Conservation (phyloP, 2,888 invertebrate species). For the Poecilobothrus nobilitatus region DNA sequence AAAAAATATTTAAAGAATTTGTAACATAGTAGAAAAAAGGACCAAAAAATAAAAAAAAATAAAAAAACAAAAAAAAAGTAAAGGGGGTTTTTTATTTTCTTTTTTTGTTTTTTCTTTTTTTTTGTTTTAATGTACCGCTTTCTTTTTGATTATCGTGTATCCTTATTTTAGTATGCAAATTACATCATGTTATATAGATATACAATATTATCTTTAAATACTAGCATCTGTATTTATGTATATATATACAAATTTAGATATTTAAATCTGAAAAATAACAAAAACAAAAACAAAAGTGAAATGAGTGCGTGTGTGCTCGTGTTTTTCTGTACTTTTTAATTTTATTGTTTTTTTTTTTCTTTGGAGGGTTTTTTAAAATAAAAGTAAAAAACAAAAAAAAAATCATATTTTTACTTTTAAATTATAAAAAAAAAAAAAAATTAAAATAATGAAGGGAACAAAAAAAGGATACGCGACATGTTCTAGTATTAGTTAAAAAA, state of each 20-base stretch:
- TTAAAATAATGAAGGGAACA: too few species aligned
- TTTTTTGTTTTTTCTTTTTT: not conserved
- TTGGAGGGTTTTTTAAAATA: not conserved
- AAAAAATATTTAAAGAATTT: not conserved
- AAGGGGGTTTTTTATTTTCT: too few species aligned
- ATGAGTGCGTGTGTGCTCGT: not conserved
- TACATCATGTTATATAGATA: not conserved
- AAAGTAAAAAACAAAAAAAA: not conserved
- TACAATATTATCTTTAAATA: not conserved
- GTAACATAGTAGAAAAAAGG: not conserved
- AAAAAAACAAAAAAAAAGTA: not conserved
- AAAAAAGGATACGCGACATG: slow-evolving; percentile 6
- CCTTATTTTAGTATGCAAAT: slow-evolving; percentile 6
- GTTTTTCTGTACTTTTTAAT: not conserved
- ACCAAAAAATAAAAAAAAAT: not conserved
- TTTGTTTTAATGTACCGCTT: not conserved
- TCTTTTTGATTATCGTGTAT: slow-evolving; percentile 6
- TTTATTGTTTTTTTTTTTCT: not conserved
- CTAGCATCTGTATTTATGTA: not conserved
- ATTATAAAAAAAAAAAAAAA: not conserved
- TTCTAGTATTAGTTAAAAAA: not conserved
- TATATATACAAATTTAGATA: not conserved
- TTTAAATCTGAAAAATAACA: not conserved
- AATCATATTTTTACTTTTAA: not conserved
- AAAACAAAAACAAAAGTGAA: not conserved